Percentiles rank a stretch among this genome's conserved stretches.
phyloP scores from a whole-genome alignment of 2,888 invertebrate genomes.

The Isoperla grammatica region DNA sequence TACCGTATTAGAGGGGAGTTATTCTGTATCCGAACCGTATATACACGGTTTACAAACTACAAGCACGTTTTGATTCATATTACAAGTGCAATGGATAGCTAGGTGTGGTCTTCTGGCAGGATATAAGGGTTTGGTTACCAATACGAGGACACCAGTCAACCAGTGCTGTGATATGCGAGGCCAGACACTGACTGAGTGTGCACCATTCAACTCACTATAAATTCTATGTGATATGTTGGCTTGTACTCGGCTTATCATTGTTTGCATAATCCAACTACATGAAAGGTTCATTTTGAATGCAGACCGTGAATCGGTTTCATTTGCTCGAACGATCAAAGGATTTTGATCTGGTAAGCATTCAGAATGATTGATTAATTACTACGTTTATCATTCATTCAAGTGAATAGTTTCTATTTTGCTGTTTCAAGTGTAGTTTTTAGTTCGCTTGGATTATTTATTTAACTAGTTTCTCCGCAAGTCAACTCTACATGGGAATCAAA shows the following conservation, averaged over 20 bases:
- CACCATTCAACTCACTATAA: constrained; percentile 8
- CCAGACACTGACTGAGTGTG: constrained; percentile 5
- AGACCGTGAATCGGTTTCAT: constrained; percentile 1
- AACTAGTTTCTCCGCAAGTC: too few relatives aligned
- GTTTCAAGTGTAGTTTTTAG: background rate
- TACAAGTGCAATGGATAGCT: too few relatives aligned
- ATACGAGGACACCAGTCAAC: background rate
- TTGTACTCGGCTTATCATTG: too few relatives aligned
- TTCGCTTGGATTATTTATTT: too few relatives aligned
- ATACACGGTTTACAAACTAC: too few relatives aligned
- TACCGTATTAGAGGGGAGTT: too few relatives aligned
- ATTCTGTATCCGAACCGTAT: too few relatives aligned
- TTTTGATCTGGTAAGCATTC: background rate
- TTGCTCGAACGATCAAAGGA: background rate
- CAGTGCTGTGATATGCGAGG: background rate
- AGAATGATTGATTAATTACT: constrained; percentile 17
- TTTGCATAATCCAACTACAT: too few relatives aligned
- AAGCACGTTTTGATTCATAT: too few relatives aligned
- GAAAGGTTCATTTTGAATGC: background rate
- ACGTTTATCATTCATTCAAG: constrained; percentile 11
- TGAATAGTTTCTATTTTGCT: constrained; percentile 1
- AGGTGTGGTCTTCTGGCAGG: too few relatives aligned
- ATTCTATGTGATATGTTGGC: constrained; percentile 10
- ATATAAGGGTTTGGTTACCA: background rate
- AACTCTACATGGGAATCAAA: too few relatives aligned